A percentile compares a stretch with the other conserved stretches of the same genome.
Conservation (phyloP, 2,797 vertebrate species). For the Sphenodon punctatus region DNA sequence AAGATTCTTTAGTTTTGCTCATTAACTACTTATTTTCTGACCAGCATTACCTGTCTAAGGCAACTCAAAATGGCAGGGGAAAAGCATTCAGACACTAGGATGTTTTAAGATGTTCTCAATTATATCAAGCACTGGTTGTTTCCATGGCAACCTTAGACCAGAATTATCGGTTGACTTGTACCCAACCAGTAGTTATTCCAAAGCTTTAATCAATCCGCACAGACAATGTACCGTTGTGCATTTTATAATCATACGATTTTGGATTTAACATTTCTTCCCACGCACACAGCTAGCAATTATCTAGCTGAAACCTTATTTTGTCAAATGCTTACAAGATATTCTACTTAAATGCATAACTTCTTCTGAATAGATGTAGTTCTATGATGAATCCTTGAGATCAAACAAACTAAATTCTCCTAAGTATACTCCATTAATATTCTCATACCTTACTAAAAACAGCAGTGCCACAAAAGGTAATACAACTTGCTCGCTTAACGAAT, state of each 20-base stretch:
- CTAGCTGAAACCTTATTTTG: constrained; percentile 7
- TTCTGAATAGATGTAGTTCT: constrained; percentile 11
- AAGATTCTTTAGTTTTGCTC: constrained; percentile 50
- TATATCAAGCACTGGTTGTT: constrained; percentile 82
- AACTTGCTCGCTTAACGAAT: too few species aligned
- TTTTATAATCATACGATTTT: constrained; percentile 48
- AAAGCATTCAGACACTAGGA: constrained; percentile 75
- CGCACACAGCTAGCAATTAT: constrained; percentile 25
- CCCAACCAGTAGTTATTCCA: constrained; percentile 74
- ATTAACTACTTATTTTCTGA: constrained; percentile 63
- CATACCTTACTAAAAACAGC: neutral
- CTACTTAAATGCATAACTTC: neutral
- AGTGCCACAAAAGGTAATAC: too few species aligned
- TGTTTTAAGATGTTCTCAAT: constrained; percentile 83
- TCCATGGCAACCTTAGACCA: constrained; percentile 83
- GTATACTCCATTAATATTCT: constrained; percentile 7
- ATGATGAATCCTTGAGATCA: constrained; percentile 46
- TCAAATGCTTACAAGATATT: constrained; percentile 47
- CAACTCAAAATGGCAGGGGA: constrained; percentile 80
- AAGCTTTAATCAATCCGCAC: constrained; percentile 72
- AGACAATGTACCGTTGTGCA: constrained; percentile 54
- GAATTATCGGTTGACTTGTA: constrained; percentile 81
- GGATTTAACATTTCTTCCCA: constrained; percentile 21
- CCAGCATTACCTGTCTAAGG: constrained; percentile 68
- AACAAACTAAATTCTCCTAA: constrained; percentile 39